Percentiles rank a stretch among this genome's conserved stretches.
These are phyloP conservation scores for Spea multiplicata DNA, from an alignment of 2,113 vertebrate species.

Conservation along the genomic window DNA sequence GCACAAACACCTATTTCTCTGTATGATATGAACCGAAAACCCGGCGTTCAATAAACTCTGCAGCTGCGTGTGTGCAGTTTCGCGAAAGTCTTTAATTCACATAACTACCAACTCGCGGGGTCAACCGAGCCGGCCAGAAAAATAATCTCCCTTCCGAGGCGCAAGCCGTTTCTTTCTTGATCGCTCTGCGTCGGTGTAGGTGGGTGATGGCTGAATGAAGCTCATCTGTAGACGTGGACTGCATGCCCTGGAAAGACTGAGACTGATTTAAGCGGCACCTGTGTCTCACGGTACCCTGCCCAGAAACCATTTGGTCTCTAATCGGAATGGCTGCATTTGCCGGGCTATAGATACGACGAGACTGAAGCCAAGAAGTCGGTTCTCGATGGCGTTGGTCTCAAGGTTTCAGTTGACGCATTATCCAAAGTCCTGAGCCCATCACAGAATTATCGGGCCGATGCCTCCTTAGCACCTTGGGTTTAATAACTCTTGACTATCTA, in stretches of 20 bases:
- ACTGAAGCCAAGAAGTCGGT: not conserved
- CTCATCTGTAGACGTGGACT: conserved; percentile 37
- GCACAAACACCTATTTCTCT: not conserved
- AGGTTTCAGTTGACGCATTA: not conserved
- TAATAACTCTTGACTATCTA: no score
- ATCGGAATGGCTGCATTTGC: conserved; percentile 11
- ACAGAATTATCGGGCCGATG: not conserved
- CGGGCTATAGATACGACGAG: not conserved
- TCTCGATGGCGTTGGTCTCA: not conserved
- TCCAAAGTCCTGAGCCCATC: not conserved
- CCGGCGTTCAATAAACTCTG: not conserved
- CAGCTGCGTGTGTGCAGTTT: not conserved
- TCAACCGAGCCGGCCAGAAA: not conserved
- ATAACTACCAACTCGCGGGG: not conserved
- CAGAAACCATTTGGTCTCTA: conserved; percentile 45
- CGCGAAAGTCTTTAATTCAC: not conserved
- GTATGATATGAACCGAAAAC: not conserved
- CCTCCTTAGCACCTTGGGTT: not conserved
- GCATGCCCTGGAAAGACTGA: conserved; percentile 16
- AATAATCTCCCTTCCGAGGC: not conserved
- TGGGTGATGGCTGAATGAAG: not conserved
- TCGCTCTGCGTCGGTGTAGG: not conserved
- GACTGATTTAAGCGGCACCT: conserved; percentile 22
- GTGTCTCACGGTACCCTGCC: conserved; percentile 6
- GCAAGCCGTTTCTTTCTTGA: not conserved